Evolutionary conservation across 2,113 vertebrate genomes (phyloP).

Genomic region (Grus americana): DNA sequence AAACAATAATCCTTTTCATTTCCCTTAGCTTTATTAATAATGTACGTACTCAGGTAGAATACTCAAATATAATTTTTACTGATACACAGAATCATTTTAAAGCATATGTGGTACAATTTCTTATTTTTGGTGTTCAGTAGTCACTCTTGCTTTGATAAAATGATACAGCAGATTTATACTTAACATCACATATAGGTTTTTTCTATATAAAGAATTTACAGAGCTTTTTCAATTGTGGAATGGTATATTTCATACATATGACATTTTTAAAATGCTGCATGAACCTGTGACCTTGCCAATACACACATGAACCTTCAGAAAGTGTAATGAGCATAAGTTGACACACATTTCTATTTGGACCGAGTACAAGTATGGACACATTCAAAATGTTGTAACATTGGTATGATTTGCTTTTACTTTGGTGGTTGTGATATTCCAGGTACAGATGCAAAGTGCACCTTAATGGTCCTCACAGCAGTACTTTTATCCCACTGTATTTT

Average conservation of each 20-base stretch:
- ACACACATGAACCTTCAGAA: slow-evolving; percentile 46
- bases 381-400: not conserved
- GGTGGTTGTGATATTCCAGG: slow-evolving; percentile 37
- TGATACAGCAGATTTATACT: slow-evolving; percentile 54
- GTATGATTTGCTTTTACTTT: slow-evolving; percentile 38
- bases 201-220: slow-evolving; percentile 72
- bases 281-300: slow-evolving; percentile 17
- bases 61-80: not conserved
- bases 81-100: slow-evolving; percentile 18
- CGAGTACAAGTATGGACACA: not conserved
- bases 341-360: not conserved
- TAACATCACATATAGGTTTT: slow-evolving; percentile 35
- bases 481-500: slow-evolving; percentile 9
- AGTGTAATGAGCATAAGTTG: slow-evolving; percentile 31
- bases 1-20: slow-evolving; percentile 14
- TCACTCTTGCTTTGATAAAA: slow-evolving; percentile 57
- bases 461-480: slow-evolving; percentile 49
- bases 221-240: slow-evolving; percentile 51
- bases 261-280: slow-evolving; percentile 49
- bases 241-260: slow-evolving; percentile 22
- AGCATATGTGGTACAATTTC: slow-evolving; percentile 55
- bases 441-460: slow-evolving; percentile 5
- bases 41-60: not conserved
- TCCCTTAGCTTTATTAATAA: slow-evolving; percentile 59
- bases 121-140: slow-evolving; percentile 63